Conservation (phyloP, 2,113 vertebrate species). For the Leucopsar rothschildi region DNA sequence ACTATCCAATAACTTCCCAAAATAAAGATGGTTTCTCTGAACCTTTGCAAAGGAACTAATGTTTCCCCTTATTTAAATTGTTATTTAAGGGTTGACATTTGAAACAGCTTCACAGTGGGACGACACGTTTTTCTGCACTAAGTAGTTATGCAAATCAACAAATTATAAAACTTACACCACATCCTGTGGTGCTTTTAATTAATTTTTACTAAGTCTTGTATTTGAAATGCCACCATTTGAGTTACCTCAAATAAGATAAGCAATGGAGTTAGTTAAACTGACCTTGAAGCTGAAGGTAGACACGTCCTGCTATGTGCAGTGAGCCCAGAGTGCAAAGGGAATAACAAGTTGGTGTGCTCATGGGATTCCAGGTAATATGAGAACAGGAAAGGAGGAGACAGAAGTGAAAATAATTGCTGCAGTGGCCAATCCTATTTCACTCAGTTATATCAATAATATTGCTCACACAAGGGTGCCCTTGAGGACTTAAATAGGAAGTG, state of each 20-base stretch:
- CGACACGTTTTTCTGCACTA: neutral
- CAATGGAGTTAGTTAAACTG: neutral
- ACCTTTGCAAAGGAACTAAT: neutral
- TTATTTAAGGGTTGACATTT: neutral
- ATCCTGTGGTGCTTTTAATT: neutral
- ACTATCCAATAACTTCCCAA: neutral
- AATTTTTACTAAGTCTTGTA: neutral
- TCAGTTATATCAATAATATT: neutral
- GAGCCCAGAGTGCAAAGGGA: neutral
- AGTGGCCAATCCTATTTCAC: neutral
- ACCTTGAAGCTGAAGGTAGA: neutral
- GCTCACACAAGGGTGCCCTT: neutral
- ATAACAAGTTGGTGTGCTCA: neutral
- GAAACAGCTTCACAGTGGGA: neutral
- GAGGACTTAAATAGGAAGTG: neutral
- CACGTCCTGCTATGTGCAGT: neutral
- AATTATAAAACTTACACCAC: neutral
- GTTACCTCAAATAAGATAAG: neutral
- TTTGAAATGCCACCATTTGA: neutral
- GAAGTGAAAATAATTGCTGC: neutral
- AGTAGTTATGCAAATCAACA: neutral
- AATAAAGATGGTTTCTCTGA: neutral
- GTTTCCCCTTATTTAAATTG: neutral
- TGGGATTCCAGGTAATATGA: neutral
- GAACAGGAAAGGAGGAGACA: neutral